Conservation (phyloP, 2,113 vertebrate species). For the Eurystomus gularis region DNA sequence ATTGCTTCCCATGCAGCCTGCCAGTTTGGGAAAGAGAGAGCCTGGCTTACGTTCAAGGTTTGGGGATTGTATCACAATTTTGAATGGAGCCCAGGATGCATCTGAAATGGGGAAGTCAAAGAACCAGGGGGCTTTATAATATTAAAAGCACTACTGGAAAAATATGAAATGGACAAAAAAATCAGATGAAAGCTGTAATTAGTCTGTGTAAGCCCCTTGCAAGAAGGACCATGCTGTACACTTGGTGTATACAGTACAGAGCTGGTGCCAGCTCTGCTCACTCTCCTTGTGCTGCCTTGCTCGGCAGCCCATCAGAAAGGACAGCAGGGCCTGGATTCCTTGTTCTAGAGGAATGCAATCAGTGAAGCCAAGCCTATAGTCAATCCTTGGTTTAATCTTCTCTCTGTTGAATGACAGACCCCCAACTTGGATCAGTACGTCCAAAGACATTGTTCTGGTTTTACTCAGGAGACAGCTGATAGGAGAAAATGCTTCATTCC, state of each 20-base stretch:
- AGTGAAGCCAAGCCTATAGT: not conserved
- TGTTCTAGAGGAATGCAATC: not conserved
- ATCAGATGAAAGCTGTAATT: not conserved
- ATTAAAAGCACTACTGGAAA: constrained; percentile 2
- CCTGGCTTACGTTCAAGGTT: constrained; percentile 12
- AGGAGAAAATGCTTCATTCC: not conserved
- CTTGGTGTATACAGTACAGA: not conserved
- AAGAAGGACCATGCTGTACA: not conserved
- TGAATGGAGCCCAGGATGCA: not conserved
- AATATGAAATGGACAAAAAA: not conserved
- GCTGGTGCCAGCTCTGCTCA: not conserved
- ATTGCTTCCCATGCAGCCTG: constrained; percentile 42
- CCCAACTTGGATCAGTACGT: not conserved
- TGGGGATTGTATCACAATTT: constrained; percentile 1
- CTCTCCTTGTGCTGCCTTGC: accelerated
- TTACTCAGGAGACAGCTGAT: not conserved
- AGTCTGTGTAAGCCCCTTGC: not conserved
- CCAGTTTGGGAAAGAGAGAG: constrained; percentile 31
- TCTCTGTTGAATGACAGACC: not conserved
- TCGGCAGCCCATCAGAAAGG: not conserved
- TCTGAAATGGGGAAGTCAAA: constrained; percentile 16
- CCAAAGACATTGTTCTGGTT: not conserved
- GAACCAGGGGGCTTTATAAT: not conserved
- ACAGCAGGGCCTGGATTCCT: not conserved
- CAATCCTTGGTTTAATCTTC: not conserved